Evolutionary conservation across 2,888 invertebrate genomes (phyloP), one percentile per base, ranked within the genome.

Genomic region (Limulus polyphemus): DNA sequence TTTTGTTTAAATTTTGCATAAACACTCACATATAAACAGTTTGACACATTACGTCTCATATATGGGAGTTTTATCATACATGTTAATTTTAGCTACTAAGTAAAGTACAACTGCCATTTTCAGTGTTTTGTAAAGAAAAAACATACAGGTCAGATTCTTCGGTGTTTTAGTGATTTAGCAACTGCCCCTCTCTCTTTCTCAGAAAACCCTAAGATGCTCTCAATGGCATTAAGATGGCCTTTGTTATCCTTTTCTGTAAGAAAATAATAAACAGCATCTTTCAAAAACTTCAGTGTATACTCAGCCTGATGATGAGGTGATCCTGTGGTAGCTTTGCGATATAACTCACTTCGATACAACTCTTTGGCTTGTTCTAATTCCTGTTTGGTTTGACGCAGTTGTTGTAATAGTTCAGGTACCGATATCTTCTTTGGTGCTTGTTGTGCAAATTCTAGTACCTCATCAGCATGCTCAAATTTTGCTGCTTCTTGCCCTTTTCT

Each of bases 191-290:
- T 88, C 76, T 90, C 90, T 59, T 81, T 81, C 62, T 87, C 85
- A 14, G 84, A 85, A 75, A 89, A 91, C 63, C 90, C 90, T 71
- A 93, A 81, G 72, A 93, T 92, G 76, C 90, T 92, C 77, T 92
- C 89, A 69, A 93, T 92, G 59, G 91, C 93, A 72, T 84, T 84
- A 64, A 93, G 81, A 75, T 93, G 93, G 71, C 86, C 87, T 61
- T 87, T 86, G 74, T 91, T 90, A 75, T 92, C 90, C 70, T 85
- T 86, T 75, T 92, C 91, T 3, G 91, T 89, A 63, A 93, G 81
- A 77, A 91, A 93, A 76, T 93, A 92, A 76, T 90, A 93, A 72
- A 93, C 84, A 60, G 93, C 92, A 65, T 92, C 92, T 78, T 91
- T 92, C 67, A 93, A 82, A 79, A 93, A 93, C 77, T 90, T 90